phyloP scores from a whole-genome alignment of 2,113 vertebrate species.

The Ia io region DNA sequence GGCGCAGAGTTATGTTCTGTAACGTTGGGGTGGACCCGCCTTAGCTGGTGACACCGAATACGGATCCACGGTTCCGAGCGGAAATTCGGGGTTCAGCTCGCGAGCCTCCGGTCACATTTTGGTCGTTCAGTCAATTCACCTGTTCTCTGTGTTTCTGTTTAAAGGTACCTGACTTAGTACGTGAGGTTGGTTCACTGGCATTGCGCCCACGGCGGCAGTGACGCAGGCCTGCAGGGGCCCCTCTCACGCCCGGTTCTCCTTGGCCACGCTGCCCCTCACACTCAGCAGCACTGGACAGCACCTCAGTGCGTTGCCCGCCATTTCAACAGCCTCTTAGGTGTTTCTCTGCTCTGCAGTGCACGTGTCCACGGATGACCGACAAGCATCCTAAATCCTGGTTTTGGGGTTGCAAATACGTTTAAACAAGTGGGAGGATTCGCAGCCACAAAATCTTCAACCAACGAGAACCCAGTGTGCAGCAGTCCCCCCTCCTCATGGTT shows the following conservation, averaged over 20 bases:
- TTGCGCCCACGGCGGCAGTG: neutral
- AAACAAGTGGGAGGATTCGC: neutral
- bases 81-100: neutral
- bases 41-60: neutral
- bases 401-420: neutral
- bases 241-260: neutral
- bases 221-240: neutral
- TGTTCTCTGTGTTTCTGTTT: neutral
- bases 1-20: neutral
- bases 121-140: fast-evolving
- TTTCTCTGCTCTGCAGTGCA: neutral
- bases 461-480: neutral
- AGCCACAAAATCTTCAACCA: neutral
- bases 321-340: neutral
- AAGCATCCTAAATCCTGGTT: neutral
- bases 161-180: neutral
- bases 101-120: neutral
- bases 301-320: neutral
- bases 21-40: neutral
- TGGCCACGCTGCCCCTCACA: neutral
- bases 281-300: neutral
- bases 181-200: too few relatives aligned
- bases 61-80: neutral
- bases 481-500: neutral
- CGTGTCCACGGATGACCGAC: fast-evolving